Percentiles rank a stretch among this genome's conserved stretches.
Evolutionary conservation across 2,113 vertebrate species (phyloP).

Genomic region (Semicossyphus pulcher): DNA sequence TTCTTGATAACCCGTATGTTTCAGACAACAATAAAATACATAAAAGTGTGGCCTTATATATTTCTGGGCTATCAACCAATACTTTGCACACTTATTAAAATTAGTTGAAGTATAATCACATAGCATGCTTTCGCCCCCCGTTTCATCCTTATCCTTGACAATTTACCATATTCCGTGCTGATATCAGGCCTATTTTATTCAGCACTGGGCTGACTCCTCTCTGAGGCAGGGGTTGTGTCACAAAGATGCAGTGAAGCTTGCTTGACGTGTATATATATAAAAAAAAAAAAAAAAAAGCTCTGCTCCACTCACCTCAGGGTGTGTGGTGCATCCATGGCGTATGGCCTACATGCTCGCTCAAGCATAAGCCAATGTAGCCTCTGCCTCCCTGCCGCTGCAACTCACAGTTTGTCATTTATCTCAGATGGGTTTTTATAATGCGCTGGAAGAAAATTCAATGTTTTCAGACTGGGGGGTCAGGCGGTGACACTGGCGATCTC

Average conservation of each 20-base stretch:
- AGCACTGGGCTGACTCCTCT: conserved; percentile 44
- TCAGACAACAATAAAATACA: neutral
- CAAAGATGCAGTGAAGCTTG: conserved; percentile 68
- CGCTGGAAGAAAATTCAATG: conserved; percentile 44
- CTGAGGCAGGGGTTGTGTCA: conserved; percentile 67
- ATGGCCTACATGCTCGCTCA: conserved; percentile 85
- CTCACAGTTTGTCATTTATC: conserved; percentile 73
- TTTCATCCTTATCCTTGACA: conserved; percentile 21
- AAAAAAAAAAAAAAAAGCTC: conserved; percentile 25
- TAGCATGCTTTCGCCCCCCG: neutral
- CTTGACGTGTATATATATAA: conserved; percentile 69
- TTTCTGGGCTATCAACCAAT: neutral
- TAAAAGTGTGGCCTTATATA: neutral
- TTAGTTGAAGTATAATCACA: conserved; percentile 6
- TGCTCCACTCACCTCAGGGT: conserved; percentile 78
- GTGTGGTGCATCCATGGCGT: conserved; percentile 72
- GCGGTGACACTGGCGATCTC: conserved; percentile 10
- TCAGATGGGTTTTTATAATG: conserved; percentile 66
- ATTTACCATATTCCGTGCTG: conserved; percentile 46
- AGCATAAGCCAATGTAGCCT: conserved; percentile 76
- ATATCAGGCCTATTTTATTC: conserved; percentile 52
- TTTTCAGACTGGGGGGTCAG: conserved; percentile 34
- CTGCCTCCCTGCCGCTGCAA: conserved; percentile 59
- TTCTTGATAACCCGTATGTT: no score
- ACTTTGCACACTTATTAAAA: neutral